phyloP scores from a whole-genome alignment of 1,140 invertebrate species.

The Monomorium pharaonis region DNA sequence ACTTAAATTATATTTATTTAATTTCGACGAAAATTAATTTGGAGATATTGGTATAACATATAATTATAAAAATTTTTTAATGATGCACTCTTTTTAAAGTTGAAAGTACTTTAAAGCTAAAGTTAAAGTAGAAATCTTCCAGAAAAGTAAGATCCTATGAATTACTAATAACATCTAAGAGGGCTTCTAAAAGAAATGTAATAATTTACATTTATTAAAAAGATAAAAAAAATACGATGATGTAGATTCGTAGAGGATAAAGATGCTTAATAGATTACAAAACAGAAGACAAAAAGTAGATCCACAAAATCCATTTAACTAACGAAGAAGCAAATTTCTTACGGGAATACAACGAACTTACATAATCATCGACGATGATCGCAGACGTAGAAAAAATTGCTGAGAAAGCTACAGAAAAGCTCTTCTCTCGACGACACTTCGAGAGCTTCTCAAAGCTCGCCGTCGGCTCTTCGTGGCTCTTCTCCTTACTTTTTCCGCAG shows the following conservation, averaged over 20 bases:
- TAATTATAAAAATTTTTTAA: not conserved
- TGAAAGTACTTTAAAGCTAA: too few species aligned
- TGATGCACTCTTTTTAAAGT: not conserved
- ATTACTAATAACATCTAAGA: not conserved
- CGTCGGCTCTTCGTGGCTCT: constrained; percentile 47
- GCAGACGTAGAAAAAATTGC: constrained; percentile 38
- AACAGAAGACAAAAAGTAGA: not conserved
- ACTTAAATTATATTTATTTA: not conserved
- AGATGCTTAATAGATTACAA: not conserved
- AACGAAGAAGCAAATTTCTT: constrained; percentile 30
- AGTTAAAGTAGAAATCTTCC: not conserved
- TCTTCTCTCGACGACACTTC: constrained; percentile 50
- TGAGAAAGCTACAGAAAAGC: constrained; percentile 52
- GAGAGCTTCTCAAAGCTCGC: constrained; percentile 59
- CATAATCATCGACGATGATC: constrained; percentile 13
- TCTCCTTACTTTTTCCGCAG: constrained; percentile 34
- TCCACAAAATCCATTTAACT: constrained; percentile 13
- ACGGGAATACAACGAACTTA: not conserved
- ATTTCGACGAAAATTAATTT: not conserved
- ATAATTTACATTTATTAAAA: not conserved
- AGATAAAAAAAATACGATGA: not conserved
- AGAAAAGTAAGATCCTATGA: not conserved
- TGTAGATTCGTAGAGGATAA: not conserved
- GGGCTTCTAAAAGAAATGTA: not conserved
- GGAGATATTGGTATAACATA: not conserved